Evolutionary conservation across 1,140 invertebrate genomes (phyloP), one percentile per base, ranked within the genome.

Genomic region (Listronotus bonariensis): DNA sequence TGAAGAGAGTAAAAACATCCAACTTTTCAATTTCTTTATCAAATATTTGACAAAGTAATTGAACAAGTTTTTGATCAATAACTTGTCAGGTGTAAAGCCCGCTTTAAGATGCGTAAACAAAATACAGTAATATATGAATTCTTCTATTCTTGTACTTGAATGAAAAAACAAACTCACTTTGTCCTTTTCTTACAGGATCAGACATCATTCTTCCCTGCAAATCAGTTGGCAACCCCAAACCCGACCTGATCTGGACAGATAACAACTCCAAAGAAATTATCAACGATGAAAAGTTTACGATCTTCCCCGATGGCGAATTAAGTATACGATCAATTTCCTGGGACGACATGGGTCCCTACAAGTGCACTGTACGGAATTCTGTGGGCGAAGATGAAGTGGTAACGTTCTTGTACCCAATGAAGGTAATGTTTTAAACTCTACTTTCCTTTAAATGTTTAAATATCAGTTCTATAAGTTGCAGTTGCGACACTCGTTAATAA

Each of bases 301-400:
- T 90, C 3, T 80, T 89, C 55, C 79, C 83, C 12, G 87, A 85
- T 70, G 93, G 93, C 0, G 88, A 90, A 71, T 80, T 95, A 4
- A 70, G 89, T 3, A 91, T 95, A 60, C 78, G 80, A 7, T 81
- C 84, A 31, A 75, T 93, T 12, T 80, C 79, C 14, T 95, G 90
- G 89, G 78, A 81, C 11, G 89, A 93, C 74, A 93, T 94, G 91
- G 92, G 91, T 26, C 81, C 80, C 9, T 95, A 88, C 80, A 86
- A 82, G 3, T 95, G 92, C 73, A 80, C 86, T 1, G 90, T 88
- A 5, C 82, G 84, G 61, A 93, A 92, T 76, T 69, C 78, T 1
- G 78, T 83, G 32, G 89, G 88, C 9, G 81, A 85, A 49, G 89
- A 90, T 68, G 77, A 80, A 3, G 81, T 81, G 1, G 80, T 83